phyloP scores from a whole-genome alignment of 2,113 vertebrate species.

The Ahaetulla prasina region DNA sequence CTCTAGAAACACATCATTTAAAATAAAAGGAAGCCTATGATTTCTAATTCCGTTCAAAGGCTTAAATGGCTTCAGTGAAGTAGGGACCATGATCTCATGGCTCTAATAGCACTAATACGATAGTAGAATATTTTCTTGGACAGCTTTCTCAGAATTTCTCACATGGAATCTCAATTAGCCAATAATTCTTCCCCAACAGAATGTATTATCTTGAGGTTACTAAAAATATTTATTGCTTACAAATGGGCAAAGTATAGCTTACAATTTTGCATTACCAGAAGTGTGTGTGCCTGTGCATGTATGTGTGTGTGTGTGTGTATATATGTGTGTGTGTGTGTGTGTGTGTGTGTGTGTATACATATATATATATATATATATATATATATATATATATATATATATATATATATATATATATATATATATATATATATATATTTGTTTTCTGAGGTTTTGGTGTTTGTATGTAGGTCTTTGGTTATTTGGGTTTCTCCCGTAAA shows the following conservation, averaged over 20 bases:
- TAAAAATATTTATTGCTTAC: neutral
- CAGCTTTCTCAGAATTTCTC: conserved; percentile 30
- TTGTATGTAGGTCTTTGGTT: too few species aligned
- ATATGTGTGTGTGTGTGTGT: too few species aligned
- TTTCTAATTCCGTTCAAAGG: conserved; percentile 6
- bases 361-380: too few species aligned
- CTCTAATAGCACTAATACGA: conserved; percentile 5
- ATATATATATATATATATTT: too few species aligned
- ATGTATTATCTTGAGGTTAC: neutral
- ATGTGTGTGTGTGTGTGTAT: too few species aligned
- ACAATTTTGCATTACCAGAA: neutral
- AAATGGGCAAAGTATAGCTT: neutral
- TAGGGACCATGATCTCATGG: neutral
- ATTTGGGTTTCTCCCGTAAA: too few species aligned
- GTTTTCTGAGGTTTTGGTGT: too few species aligned
- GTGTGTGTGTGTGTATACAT: too few species aligned
- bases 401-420: too few species aligned
- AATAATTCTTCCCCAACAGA: neutral
- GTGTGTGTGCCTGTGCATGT: too few species aligned
- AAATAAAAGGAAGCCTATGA: conserved; percentile 9
- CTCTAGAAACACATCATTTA: conserved; percentile 11
- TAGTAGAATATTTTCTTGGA: neutral
- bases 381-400: too few species aligned
- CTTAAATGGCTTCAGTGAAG: conserved; percentile 25
- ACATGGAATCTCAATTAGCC: conserved; percentile 22